phyloP scores from a whole-genome alignment of 2,797 vertebrate species.

The Microchirus variegatus region DNA sequence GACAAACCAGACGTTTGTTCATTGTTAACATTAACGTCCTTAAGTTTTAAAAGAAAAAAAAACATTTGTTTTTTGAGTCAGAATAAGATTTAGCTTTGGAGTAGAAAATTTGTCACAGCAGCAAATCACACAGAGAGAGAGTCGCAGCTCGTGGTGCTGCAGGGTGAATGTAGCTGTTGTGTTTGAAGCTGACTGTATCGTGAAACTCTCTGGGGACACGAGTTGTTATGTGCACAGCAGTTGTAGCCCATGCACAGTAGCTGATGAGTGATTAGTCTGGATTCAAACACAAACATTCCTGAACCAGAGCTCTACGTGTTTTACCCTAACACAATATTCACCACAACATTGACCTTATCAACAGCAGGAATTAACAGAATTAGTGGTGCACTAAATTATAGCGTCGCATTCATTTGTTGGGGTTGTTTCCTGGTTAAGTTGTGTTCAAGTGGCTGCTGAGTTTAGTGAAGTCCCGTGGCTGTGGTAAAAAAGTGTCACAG shows the following conservation, averaged over 20 bases:
- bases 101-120: constrained; percentile 13
- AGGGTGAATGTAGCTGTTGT: constrained; percentile 43
- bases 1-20: constrained; percentile 46
- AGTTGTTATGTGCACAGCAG: constrained; percentile 59
- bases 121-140: constrained; percentile 30
- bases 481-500: constrained; percentile 16
- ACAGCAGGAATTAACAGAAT: constrained; percentile 1
- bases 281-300: constrained; percentile 53
- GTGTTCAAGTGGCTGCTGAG: constrained; percentile 10
- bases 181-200: constrained; percentile 57
- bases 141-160: constrained; percentile 11
- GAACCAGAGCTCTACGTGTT: constrained; percentile 35
- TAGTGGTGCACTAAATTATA: constrained; percentile 5
- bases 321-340: constrained; percentile 50
- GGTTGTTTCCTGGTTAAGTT: constrained; percentile 17
- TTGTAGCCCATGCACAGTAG: constrained; percentile 33
- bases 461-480: constrained; percentile 5
- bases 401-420: constrained; percentile 14
- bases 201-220: constrained; percentile 54
- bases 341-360: constrained; percentile 50
- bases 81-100: constrained; percentile 36
- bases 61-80: constrained; percentile 24
- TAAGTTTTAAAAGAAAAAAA: constrained; percentile 24
- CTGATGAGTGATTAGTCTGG: constrained; percentile 63
- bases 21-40: constrained; percentile 43